Percentiles rank a stretch among this genome's conserved stretches.
These are phyloP conservation scores for Diplodus sargus DNA, from an alignment of 2,797 vertebrate genomes.

Conservation along the genomic window DNA sequence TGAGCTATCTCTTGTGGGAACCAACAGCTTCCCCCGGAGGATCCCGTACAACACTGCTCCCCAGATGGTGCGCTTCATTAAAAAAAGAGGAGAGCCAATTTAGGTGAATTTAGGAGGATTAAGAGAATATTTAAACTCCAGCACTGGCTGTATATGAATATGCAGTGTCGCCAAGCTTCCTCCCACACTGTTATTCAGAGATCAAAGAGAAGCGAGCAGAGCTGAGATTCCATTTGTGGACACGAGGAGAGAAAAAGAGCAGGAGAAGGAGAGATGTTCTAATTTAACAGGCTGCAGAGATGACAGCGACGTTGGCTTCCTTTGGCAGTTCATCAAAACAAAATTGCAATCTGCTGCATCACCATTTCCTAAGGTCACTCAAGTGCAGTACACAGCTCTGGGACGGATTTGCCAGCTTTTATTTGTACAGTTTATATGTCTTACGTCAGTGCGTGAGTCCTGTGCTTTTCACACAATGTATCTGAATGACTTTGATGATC, in stretches of 20 bases:
- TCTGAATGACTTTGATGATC: no score
- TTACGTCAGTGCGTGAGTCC: no score
- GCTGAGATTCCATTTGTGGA: slow-evolving; percentile 61
- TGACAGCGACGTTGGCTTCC: slow-evolving; percentile 48
- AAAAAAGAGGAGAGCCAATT: slow-evolving; percentile 37
- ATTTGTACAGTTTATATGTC: background rate
- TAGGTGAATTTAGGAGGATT: slow-evolving; percentile 55
- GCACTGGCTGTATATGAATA: slow-evolving; percentile 28
- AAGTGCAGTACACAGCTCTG: slow-evolving; percentile 13
- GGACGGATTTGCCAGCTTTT: background rate
- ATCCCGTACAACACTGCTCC: background rate
- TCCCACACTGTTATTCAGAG: slow-evolving; percentile 59
- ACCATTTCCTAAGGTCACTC: slow-evolving; percentile 44
- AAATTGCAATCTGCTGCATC: slow-evolving; percentile 57
- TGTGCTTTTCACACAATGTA: no score
- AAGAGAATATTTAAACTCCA: slow-evolving; percentile 45
- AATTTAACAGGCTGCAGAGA: slow-evolving; percentile 63
- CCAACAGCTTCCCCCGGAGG: slow-evolving; percentile 13
- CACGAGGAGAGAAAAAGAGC: slow-evolving; percentile 35
- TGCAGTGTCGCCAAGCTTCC: slow-evolving; percentile 38
- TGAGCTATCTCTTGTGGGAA: slow-evolving; percentile 21
- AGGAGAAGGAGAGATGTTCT: slow-evolving; percentile 39
- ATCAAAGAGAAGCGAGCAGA: slow-evolving; percentile 69
- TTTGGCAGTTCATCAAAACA: slow-evolving; percentile 66
- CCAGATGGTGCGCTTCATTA: slow-evolving; percentile 23